phyloP scores from a whole-genome alignment of 2,888 invertebrate genomes.

The Elysia crispata region DNA sequence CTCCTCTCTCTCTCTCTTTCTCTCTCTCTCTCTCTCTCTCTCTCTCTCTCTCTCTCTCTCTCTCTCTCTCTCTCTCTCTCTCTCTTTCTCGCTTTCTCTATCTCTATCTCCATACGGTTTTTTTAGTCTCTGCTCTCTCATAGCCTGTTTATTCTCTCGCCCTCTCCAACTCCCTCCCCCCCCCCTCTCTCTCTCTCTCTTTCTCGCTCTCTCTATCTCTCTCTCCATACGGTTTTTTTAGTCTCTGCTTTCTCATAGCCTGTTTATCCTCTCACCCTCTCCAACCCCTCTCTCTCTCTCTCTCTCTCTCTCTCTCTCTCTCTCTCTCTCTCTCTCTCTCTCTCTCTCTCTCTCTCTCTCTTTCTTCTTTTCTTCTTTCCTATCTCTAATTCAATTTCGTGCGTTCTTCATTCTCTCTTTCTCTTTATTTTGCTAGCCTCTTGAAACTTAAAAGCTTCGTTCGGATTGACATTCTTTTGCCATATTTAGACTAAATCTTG shows the following conservation, averaged over 20 bases:
- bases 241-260: too few relatives aligned
- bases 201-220: not conserved
- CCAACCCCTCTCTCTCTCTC: conserved; percentile 45
- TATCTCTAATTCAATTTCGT: conserved; percentile 35
- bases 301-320: conserved; percentile 47
- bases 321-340: conserved; percentile 41
- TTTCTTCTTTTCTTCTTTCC: conserved; percentile 45
- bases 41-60: not conserved
- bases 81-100: not conserved
- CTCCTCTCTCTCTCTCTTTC: too few relatives aligned
- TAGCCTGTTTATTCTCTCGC: not conserved
- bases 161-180: too few relatives aligned
- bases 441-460: not conserved
- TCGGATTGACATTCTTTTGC: too few relatives aligned
- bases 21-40: not conserved
- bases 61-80: not conserved
- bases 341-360: conserved; percentile 48
- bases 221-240: too few relatives aligned
- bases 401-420: not conserved
- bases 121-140: not conserved
- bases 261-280: conserved; percentile 12
- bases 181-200: not conserved
- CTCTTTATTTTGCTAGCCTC: conserved; percentile 2
- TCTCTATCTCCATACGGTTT: too few relatives aligned
- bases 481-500: too few relatives aligned